These are phyloP conservation scores for Cheilosia grossa DNA, from an alignment of 2,888 invertebrate genomes.

Conservation along the genomic window DNA sequence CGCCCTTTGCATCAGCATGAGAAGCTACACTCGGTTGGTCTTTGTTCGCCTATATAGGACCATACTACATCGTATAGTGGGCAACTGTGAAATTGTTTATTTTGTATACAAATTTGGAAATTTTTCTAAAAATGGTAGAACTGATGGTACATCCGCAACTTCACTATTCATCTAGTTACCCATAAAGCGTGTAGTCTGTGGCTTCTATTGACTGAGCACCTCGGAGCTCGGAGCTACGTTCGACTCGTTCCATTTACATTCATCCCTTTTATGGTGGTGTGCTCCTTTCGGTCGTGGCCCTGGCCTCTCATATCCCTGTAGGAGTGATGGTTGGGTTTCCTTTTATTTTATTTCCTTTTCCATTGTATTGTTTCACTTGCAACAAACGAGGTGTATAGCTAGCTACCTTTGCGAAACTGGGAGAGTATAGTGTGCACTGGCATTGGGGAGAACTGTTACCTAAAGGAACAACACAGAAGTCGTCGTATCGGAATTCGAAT, in stretches of 20 bases:
- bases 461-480: slow-evolving; percentile 42
- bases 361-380: slow-evolving; percentile 46
- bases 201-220: slow-evolving; percentile 59
- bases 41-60: slow-evolving; percentile 30
- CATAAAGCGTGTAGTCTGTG: slow-evolving; percentile 63
- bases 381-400: slow-evolving; percentile 8
- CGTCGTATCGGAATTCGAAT: slow-evolving; percentile 65
- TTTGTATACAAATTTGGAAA: slow-evolving; percentile 71
- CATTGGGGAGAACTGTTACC: slow-evolving; percentile 47
- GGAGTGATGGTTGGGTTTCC: slow-evolving; percentile 63
- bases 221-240: slow-evolving; percentile 23
- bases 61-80: not conserved
- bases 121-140: slow-evolving; percentile 69
- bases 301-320: slow-evolving; percentile 49
- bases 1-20: slow-evolving; percentile 40
- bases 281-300: slow-evolving; percentile 52
- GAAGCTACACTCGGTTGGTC: slow-evolving; percentile 25
- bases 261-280: slow-evolving; percentile 70
- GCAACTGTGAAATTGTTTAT: slow-evolving; percentile 67
- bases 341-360: slow-evolving; percentile 32
- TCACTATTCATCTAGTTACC: slow-evolving; percentile 71
- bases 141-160: slow-evolving; percentile 70
- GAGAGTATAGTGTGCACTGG: slow-evolving; percentile 27
- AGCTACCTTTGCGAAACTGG: not conserved
- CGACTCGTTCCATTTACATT: slow-evolving; percentile 69